phyloP scores from a whole-genome alignment of 2,888 invertebrate species.

The Macaria liturata region DNA sequence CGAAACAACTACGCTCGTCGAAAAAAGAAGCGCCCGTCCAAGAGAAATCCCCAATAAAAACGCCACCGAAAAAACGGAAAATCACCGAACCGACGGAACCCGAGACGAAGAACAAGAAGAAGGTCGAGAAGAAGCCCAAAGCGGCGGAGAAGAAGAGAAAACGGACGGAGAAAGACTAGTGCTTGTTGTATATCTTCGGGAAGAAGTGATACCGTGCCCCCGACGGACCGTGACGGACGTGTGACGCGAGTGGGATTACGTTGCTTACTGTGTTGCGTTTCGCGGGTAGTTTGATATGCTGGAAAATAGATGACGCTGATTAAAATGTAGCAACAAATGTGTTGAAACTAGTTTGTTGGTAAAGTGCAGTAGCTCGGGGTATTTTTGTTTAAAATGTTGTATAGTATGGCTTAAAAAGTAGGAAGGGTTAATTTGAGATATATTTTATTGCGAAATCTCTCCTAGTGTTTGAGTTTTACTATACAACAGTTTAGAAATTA shows the following conservation, averaged over 20 bases:
- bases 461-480: too few species aligned
- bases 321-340: too few species aligned
- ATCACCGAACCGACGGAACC: conserved; percentile 54
- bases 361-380: too few species aligned
- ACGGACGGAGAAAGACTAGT: conserved; percentile 76
- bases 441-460: too few species aligned
- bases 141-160: conserved; percentile 49
- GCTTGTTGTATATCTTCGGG: conserved; percentile 69
- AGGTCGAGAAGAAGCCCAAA: conserved; percentile 50
- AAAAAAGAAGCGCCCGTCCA: conserved; percentile 56
- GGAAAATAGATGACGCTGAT: conserved; percentile 16
- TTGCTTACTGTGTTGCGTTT: conserved; percentile 27
- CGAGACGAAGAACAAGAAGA: conserved; percentile 50
- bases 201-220: conserved; percentile 44
- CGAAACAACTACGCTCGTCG: conserved; percentile 65
- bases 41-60: conserved; percentile 55
- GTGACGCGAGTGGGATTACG: conserved; percentile 22
- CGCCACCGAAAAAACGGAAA: conserved; percentile 65
- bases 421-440: too few species aligned
- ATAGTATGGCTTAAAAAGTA: too few species aligned
- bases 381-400: too few species aligned
- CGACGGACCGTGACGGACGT: conserved; percentile 13
- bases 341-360: too few species aligned
- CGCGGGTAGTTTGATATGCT: conserved; percentile 38
- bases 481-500: too few species aligned